A percentile compares a stretch with the other conserved stretches of the same genome.
phyloP scores from a whole-genome alignment of 2,888 invertebrate genomes.

The Eutolmus rufibarbis region DNA sequence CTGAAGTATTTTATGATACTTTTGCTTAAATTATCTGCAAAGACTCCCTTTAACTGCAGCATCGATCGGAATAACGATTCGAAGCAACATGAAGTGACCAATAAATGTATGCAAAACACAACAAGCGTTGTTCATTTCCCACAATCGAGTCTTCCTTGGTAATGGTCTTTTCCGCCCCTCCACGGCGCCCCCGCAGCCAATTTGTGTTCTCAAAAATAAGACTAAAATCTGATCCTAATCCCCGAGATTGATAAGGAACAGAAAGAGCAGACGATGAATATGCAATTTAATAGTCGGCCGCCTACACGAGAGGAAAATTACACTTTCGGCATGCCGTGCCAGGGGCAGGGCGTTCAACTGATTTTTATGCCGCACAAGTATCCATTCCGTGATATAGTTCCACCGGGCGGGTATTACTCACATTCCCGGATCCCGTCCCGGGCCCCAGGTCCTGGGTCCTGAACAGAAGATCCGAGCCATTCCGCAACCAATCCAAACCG shows the following conservation, averaged over 20 bases:
- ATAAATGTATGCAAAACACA: neutral
- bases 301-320: neutral
- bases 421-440: neutral
- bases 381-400: neutral
- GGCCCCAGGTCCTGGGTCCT: neutral
- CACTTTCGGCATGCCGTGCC: neutral
- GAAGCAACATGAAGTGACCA: neutral
- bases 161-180: neutral
- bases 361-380: constrained; percentile 30
- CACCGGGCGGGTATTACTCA: constrained; percentile 20
- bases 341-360: neutral
- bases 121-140: neutral
- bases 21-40: neutral
- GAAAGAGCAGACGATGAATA: neutral
- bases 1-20: neutral
- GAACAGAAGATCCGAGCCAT: neutral
- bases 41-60: neutral
- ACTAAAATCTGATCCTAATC: neutral
- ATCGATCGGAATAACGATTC: neutral
- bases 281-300: constrained; percentile 27
- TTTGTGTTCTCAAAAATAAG: neutral
- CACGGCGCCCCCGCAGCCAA: neutral
- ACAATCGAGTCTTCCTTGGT: neutral
- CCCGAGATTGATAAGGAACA: neutral
- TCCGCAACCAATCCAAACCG: neutral